Base-by-base conservation (phyloP, 2,888 invertebrate species). In the Chrysolina americana region DNA sequence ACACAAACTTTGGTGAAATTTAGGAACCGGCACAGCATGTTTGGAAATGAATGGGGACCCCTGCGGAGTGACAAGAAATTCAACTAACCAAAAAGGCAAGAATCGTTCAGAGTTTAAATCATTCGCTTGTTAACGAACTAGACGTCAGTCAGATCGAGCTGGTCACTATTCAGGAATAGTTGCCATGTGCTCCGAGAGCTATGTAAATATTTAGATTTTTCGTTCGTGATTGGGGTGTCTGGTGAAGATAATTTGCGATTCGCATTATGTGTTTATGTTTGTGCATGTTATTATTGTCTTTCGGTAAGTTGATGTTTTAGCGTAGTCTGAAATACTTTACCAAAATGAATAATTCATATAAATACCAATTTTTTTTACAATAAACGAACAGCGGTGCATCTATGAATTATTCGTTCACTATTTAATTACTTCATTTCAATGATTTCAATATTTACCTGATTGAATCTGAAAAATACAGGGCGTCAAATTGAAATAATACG, bases 21-120 rank as follows among this genome's bases (percentile, higher is more conserved):
- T 63, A 68, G 56, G 41, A 56, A 68, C 41, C 41, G 8, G 41
- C 21, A 41, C 68, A 68, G 56, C 68, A 19, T 68, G 68, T 56
- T 68, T 41, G 21, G 36, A 19, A 41, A 23, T 36, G 36, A 47
- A 41, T 65, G 50, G 53, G n/a, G 15, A 53, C 56, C 48, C 56
- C 68, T 56, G 41, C 41, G 53, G 53, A 68, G 68, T 36, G 15
- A 48, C 56, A 15, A 69, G 59, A 53, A 56, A 41, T 44, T 41
- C 23, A 44, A 65, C 21, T 21, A 48, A 48, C 65, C 47, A 47
- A 65, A 41, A 36, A 41, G 41, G 41, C 36, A 64, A 41, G 36
- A 41, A 36, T 11, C 6, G 11, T 15, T 17, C n/a, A 13, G 11
- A 41, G 19, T 50, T 50, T 50, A 50, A 50, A 50, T 50, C 50